phyloP scores from a whole-genome alignment of 2,113 vertebrate genomes.

The Colius striatus region DNA sequence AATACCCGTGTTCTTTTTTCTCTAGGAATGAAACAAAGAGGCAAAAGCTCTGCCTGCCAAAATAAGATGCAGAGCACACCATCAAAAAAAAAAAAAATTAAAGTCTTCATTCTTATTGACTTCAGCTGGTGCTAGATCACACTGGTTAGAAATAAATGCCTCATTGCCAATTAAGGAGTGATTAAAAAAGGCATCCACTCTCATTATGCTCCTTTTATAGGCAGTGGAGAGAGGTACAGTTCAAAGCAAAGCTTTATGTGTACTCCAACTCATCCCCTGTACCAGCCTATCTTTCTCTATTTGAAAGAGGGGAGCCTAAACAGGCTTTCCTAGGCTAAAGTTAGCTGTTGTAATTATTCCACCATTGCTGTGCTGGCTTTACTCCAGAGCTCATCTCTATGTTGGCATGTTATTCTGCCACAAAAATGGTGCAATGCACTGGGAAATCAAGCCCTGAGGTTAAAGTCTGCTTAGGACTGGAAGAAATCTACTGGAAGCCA shows the following conservation, averaged over 20 bases:
- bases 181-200: not conserved
- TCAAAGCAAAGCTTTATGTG: not conserved
- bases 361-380: not conserved
- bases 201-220: not conserved
- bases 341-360: not conserved
- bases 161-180: not conserved
- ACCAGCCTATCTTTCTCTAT: not conserved
- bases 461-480: not conserved
- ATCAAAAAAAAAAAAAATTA: not conserved
- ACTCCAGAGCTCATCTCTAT: not conserved
- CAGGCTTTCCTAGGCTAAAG: not conserved
- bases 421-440: not conserved
- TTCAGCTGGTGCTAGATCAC: not conserved
- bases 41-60: not conserved
- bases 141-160: not conserved
- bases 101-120: not conserved
- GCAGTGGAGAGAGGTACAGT: not conserved
- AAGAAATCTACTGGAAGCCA: not conserved
- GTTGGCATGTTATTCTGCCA: not conserved
- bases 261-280: accelerated
- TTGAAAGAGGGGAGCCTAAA: not conserved
- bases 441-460: not conserved
- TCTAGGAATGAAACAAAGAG: not conserved
- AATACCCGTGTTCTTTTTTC: not conserved
- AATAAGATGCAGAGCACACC: not conserved